Conservation (phyloP, 2,888 invertebrate species). For the Stenichneumon culpator region DNA sequence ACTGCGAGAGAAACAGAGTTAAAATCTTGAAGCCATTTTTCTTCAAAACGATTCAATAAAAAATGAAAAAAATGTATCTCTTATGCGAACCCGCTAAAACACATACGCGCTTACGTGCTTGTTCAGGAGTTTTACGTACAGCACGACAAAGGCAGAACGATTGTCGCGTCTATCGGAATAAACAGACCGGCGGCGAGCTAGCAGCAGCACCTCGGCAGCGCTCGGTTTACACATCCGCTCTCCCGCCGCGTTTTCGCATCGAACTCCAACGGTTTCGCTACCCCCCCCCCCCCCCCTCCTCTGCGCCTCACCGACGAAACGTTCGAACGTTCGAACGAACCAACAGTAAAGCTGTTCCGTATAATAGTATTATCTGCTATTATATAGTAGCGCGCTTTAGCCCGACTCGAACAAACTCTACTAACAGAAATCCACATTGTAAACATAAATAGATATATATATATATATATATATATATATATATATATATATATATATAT, state of each 20-base stretch:
- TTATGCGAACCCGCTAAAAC: neutral
- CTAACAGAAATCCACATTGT: neutral
- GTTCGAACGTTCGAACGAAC: conserved; percentile 19
- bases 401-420: conserved; percentile 1
- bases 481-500: too few relatives aligned
- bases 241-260: conserved; percentile 12
- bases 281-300: neutral
- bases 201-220: conserved; percentile 4
- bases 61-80: conserved; percentile 9
- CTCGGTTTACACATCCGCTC: conserved; percentile 38
- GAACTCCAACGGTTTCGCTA: neutral
- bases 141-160: neutral
- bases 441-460: neutral
- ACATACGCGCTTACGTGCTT: conserved; percentile 23
- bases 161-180: conserved; percentile 20
- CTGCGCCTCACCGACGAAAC: neutral
- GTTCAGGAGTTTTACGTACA: conserved; percentile 28
- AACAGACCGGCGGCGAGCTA: conserved; percentile 21
- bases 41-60: too few relatives aligned
- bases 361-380: conserved; percentile 35
- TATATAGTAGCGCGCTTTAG: conserved; percentile 29
- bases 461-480: too few relatives aligned
- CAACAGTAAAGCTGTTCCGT: neutral
- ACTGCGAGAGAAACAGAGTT: too few relatives aligned
- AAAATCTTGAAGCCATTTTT: too few relatives aligned